These are phyloP conservation scores for Thamnaconus septentrionalis DNA, from an alignment of 2,113 vertebrate genomes.

Conservation along the genomic window DNA sequence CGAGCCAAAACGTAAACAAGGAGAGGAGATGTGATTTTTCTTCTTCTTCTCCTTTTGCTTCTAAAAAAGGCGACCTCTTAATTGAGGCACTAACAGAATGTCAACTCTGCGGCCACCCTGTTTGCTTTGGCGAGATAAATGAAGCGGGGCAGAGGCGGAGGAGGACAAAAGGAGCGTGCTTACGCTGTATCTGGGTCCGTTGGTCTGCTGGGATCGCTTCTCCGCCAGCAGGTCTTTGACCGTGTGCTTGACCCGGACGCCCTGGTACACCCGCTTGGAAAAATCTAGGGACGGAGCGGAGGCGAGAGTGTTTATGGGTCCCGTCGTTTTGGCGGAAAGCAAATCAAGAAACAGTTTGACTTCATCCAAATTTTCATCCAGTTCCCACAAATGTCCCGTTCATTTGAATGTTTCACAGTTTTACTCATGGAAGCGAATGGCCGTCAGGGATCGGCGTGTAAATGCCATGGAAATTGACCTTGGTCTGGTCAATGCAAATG, in stretches of 20 bases:
- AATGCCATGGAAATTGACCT: constrained; percentile 72
- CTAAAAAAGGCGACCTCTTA: constrained; percentile 32
- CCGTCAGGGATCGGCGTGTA: constrained; percentile 55
- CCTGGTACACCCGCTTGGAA: constrained; percentile 91
- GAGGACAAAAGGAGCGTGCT: constrained; percentile 68
- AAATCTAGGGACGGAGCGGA: constrained; percentile 74
- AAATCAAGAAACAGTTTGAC: constrained; percentile 19
- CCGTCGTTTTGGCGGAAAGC: background rate
- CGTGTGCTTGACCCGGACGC: constrained; percentile 94
- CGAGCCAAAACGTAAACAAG: constrained; percentile 67
- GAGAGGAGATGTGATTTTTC: constrained; percentile 15
- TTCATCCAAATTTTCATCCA: constrained; percentile 46
- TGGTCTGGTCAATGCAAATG: constrained; percentile 66
- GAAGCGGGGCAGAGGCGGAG: constrained; percentile 28
- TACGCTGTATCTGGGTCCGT: constrained; percentile 80
- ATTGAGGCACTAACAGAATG: constrained; percentile 52
- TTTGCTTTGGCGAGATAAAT: constrained; percentile 55
- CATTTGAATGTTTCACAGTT: constrained; percentile 70
- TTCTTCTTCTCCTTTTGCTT: background rate
- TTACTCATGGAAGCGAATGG: constrained; percentile 42
- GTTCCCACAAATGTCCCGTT: constrained; percentile 56
- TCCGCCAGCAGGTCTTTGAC: constrained; percentile 97
- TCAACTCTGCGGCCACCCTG: constrained; percentile 58
- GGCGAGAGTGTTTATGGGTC: background rate
- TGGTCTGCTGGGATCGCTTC: constrained; percentile 86